Conservation (phyloP, 2,797 vertebrate genomes). For the Labeo calbasu region DNA sequence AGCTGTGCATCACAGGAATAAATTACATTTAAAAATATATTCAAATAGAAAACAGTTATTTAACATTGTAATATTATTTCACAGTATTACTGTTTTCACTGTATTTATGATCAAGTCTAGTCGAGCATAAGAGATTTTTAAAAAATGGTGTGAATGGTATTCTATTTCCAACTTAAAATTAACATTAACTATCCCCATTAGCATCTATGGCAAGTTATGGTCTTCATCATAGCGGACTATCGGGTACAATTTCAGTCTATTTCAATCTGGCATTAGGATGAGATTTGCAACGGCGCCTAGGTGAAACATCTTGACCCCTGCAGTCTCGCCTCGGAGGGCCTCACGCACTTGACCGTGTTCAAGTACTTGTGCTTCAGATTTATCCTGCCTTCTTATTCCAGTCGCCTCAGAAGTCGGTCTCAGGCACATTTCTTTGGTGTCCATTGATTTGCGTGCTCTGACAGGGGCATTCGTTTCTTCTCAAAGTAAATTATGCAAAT, state of each 20-base stretch:
- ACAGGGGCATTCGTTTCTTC: constrained; percentile 30
- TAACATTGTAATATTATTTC: not conserved
- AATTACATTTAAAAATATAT: not conserved
- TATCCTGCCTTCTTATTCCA: constrained; percentile 12
- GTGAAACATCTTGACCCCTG: constrained; percentile 43
- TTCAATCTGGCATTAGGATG: not conserved
- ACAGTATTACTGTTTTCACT: not conserved
- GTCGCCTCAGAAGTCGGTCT: constrained; percentile 19
- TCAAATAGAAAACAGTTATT: not conserved
- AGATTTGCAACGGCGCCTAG: not conserved
- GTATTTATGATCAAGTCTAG: not conserved
- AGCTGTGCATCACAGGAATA: not conserved
- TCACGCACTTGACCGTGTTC: constrained; percentile 11
- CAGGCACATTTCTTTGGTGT: constrained; percentile 4
- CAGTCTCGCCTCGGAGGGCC: constrained; percentile 52
- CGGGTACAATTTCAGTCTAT: not conserved
- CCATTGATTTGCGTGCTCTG: constrained; percentile 34
- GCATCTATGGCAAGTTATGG: not conserved
- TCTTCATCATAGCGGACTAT: not conserved
- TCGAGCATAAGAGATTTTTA: not conserved
- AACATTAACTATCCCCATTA: not conserved
- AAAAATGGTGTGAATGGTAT: not conserved
- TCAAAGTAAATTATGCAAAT: constrained; percentile 38
- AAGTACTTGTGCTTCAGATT: constrained; percentile 30
- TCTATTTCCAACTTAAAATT: not conserved